These are phyloP conservation scores for Cichladusa arquata DNA, from an alignment of 2,113 vertebrate genomes.

Conservation along the genomic window DNA sequence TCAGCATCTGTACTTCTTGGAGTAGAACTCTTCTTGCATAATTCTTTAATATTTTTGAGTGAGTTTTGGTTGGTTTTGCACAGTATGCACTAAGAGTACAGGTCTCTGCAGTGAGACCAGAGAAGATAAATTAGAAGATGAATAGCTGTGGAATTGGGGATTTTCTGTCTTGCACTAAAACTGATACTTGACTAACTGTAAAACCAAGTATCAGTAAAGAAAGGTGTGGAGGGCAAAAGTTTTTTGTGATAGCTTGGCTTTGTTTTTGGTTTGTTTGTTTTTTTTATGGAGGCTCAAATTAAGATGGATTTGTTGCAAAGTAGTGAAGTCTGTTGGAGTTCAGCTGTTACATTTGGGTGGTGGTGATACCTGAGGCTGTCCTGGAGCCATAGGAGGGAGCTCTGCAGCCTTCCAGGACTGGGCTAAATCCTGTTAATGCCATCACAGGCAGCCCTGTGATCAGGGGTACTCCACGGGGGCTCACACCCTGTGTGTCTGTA, in stretches of 20 bases:
- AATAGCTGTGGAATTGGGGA: not conserved
- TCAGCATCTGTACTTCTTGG: not conserved
- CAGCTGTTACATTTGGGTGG: not conserved
- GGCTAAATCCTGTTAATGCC: not conserved
- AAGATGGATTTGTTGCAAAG: not conserved
- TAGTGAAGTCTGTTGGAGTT: not conserved
- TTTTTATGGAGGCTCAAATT: not conserved
- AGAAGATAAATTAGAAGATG: not conserved
- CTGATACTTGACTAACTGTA: not conserved
- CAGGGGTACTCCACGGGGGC: not conserved
- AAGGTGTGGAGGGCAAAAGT: not conserved
- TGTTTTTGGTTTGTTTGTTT: not conserved
- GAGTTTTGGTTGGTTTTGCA: not conserved
- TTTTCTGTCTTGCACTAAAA: not conserved
- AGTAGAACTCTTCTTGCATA: not conserved
- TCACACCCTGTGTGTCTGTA: accelerated
- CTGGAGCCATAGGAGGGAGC: not conserved
- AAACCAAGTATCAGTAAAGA: not conserved
- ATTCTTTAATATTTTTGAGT: not conserved
- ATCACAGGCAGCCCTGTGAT: accelerated
- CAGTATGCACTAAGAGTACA: accelerated
- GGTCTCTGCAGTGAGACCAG: not conserved
- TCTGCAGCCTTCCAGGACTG: not conserved
- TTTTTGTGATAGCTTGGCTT: not conserved
- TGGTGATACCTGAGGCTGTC: not conserved